phyloP scores from a whole-genome alignment of 2,888 invertebrate species.

The Patella depressa region DNA sequence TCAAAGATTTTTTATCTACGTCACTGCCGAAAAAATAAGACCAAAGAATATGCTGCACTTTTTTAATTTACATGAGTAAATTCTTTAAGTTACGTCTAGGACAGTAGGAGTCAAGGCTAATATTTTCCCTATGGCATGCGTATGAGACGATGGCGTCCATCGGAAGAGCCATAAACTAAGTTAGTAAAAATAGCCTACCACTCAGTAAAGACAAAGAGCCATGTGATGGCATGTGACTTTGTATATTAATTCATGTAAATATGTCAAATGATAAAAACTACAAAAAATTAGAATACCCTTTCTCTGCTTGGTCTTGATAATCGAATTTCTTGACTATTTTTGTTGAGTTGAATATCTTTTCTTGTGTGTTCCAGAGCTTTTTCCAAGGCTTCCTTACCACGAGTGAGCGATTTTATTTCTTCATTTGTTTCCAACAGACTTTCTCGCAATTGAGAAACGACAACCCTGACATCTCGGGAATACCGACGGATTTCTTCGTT shows the following conservation, averaged over 20 bases:
- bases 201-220: no score
- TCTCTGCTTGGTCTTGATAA: constrained; percentile 64
- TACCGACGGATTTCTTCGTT: constrained; percentile 69
- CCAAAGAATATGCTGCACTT: no score
- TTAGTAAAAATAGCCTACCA: no score
- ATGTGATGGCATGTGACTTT: no score
- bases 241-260: neutral
- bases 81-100: no score
- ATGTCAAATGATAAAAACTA: constrained; percentile 1
- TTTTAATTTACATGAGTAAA: no score
- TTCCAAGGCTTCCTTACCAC: constrained; percentile 68
- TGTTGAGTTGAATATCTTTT: constrained; percentile 69
- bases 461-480: constrained; percentile 64
- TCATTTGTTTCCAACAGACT: constrained; percentile 69
- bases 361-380: constrained; percentile 67
- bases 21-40: no score
- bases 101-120: no score
- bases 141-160: no score
- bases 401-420: constrained; percentile 68
- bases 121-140: no score
- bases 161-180: no score
- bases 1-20: no score
- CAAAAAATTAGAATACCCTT: constrained; percentile 55
- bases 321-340: constrained; percentile 64
- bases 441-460: constrained; percentile 67